These are phyloP conservation scores for Campylomormyrus tamandua DNA, from an alignment of 2,113 vertebrate species.

Conservation along the genomic window DNA sequence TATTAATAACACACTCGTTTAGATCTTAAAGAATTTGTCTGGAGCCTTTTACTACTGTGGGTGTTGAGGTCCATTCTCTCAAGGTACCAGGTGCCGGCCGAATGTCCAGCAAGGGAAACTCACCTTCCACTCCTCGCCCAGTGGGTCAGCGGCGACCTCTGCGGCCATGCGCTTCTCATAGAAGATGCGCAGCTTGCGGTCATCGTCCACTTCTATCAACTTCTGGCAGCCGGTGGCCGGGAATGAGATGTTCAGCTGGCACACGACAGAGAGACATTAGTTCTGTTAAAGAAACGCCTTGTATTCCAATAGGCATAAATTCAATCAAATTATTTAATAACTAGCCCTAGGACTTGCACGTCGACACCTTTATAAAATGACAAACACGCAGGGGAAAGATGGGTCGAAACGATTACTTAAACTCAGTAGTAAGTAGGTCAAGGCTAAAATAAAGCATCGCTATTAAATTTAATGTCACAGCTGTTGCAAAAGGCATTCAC, in stretches of 20 bases:
- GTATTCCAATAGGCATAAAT: neutral
- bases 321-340: neutral
- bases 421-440: neutral
- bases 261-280: rapidly evolving
- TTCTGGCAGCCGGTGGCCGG: slow-evolving; percentile 98
- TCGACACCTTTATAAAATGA: neutral
- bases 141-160: slow-evolving; percentile 82
- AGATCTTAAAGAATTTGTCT: neutral
- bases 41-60: neutral
- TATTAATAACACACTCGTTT: neutral
- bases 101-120: slow-evolving; percentile 16
- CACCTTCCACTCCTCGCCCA: slow-evolving; percentile 98
- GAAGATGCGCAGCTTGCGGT: slow-evolving; percentile 90
- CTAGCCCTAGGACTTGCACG: neutral
- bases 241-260: slow-evolving; percentile 92
- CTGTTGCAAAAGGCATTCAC: neutral
- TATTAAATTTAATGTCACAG: neutral
- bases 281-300: neutral
- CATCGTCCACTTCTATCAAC: slow-evolving; percentile 97
- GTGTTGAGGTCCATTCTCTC: neutral
- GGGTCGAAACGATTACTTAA: neutral
- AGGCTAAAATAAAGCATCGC: neutral
- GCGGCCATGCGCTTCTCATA: slow-evolving; percentile 98
- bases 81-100: neutral
- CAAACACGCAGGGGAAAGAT: neutral